These are phyloP conservation scores for Ciconia stormi DNA, from an alignment of 2,113 vertebrate genomes.

Conservation along the genomic window DNA sequence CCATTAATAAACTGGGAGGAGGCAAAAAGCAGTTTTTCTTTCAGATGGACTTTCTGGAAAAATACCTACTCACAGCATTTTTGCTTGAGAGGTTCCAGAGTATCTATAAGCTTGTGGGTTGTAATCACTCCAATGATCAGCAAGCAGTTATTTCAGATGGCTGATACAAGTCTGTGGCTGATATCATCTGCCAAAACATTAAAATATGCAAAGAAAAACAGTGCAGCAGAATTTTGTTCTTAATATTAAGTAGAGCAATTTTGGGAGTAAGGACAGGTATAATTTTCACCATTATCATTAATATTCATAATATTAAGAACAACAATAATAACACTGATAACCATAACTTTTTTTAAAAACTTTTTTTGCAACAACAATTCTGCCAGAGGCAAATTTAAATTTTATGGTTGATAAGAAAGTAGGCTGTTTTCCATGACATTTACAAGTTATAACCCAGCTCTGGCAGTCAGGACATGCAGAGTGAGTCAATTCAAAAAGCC, in stretches of 20 bases:
- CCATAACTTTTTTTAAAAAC: fast-evolving
- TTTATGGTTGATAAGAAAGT: neutral
- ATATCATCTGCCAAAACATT: neutral
- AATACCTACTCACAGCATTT: neutral
- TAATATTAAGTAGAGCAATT: neutral
- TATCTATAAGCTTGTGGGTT: neutral
- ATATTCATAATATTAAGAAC: neutral
- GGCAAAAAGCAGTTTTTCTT: neutral
- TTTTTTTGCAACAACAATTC: neutral
- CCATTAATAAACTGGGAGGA: neutral
- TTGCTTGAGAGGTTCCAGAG: neutral
- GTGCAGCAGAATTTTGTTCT: neutral
- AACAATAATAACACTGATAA: neutral
- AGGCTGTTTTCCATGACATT: neutral
- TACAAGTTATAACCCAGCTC: neutral
- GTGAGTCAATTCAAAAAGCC: neutral
- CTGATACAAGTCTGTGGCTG: neutral
- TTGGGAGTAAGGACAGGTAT: neutral
- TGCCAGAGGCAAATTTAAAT: neutral
- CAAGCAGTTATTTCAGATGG: neutral
- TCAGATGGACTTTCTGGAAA: neutral
- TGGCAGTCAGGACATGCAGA: neutral
- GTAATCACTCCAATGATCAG: neutral
- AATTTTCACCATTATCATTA: neutral
- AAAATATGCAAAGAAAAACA: conserved; percentile 1